Percentiles rank a stretch among this genome's conserved stretches.
Evolutionary conservation across 2,113 vertebrate species (phyloP).

Genomic region (Bos javanicus): DNA sequence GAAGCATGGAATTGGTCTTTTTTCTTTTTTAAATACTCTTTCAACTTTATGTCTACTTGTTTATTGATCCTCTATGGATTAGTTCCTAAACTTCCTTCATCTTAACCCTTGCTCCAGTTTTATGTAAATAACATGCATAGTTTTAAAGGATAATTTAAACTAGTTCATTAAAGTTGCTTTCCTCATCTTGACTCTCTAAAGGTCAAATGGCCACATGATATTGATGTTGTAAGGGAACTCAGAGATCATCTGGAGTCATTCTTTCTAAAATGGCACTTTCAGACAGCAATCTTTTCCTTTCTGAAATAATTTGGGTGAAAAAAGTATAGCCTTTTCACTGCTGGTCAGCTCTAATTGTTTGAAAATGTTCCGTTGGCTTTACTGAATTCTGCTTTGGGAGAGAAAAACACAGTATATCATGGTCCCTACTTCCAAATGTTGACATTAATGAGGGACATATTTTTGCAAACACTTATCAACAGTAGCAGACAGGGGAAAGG

Average conservation of each 20-base stretch:
- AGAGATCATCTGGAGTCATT: not conserved
- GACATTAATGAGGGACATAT: not conserved
- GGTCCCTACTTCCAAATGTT: not conserved
- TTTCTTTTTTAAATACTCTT: not conserved
- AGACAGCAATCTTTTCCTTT: not conserved
- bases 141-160: not conserved
- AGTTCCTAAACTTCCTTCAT: not conserved
- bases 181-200: not conserved
- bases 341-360: not conserved
- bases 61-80: not conserved
- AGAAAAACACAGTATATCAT: not conserved
- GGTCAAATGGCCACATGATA: not conserved
- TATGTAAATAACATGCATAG: not conserved
- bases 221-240: not conserved
- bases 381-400: not conserved
- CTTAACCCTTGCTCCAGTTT: not conserved
- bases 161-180: not conserved
- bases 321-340: not conserved
- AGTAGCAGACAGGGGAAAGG: not conserved
- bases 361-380: not conserved
- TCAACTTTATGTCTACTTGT: not conserved
- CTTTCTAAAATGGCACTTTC: not conserved
- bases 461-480: not conserved
- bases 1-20: not conserved
- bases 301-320: not conserved